Evolutionary conservation across 2,888 invertebrate species (phyloP).

Genomic region (Euzophera pinguis): DNA sequence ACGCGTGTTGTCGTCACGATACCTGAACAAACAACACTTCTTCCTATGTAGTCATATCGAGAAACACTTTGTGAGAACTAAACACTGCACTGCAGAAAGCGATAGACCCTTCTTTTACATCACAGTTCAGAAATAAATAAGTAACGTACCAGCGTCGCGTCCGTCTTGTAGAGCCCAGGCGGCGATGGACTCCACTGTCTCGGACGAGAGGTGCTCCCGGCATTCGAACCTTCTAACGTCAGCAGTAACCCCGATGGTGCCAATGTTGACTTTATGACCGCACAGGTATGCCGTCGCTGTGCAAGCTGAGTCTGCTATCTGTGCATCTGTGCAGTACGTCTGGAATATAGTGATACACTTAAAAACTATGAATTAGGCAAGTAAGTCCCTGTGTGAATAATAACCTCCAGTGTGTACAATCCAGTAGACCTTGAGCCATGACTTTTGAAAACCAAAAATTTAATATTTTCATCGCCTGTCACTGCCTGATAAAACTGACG

Average conservation of each 20-base stretch:
- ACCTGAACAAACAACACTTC: constrained; percentile 45
- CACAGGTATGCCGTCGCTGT: constrained; percentile 83
- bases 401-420: too few relatives aligned
- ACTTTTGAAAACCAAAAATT: too few relatives aligned
- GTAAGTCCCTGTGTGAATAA: too few relatives aligned
- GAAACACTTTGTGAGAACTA: too few relatives aligned
- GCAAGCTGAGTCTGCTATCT: constrained; percentile 86
- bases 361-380: too few relatives aligned
- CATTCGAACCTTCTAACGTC: constrained; percentile 80
- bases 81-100: not conserved
- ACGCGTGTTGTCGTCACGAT: constrained; percentile 83
- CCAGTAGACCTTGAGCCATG: too few relatives aligned
- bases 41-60: too few relatives aligned
- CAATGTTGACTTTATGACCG: constrained; percentile 83
- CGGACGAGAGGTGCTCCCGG: constrained; percentile 54
- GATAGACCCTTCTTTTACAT: not conserved
- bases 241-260: constrained; percentile 82
- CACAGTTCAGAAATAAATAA: not conserved
- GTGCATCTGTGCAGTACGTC: constrained; percentile 25
- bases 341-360: not conserved
- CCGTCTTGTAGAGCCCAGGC: constrained; percentile 80
- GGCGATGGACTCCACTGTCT: constrained; percentile 80
- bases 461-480: too few relatives aligned
- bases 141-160: constrained; percentile 49
- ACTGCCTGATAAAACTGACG: too few relatives aligned